Evolutionary conservation across 2,888 invertebrate genomes (phyloP).

Genomic region (Gisinianus flammeolus): DNA sequence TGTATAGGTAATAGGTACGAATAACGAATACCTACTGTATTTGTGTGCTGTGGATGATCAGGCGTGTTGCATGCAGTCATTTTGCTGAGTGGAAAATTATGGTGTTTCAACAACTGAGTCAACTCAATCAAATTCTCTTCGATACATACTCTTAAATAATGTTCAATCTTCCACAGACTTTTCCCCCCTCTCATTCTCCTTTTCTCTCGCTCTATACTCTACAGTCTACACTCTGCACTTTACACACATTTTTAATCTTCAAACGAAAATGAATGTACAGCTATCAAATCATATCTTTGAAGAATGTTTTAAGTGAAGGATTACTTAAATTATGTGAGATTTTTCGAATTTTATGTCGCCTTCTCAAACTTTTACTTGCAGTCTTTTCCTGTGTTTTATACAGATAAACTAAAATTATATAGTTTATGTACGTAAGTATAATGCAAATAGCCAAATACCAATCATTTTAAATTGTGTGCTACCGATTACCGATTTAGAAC

Average conservation of each 20-base stretch:
- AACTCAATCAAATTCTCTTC: constrained; percentile 37
- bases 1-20: not conserved
- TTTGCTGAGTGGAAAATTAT: constrained; percentile 38
- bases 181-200: not conserved
- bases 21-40: not conserved
- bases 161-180: not conserved
- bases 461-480: too few relatives aligned
- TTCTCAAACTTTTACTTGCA: not conserved
- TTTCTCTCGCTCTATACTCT: not conserved
- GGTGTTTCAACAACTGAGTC: constrained; percentile 25
- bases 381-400: not conserved
- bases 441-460: too few relatives aligned
- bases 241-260: not conserved
- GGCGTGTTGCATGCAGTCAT: not conserved
- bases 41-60: not conserved
- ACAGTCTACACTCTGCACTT: too few relatives aligned
- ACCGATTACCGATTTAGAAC: too few relatives aligned
- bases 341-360: constrained; percentile 1
- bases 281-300: not conserved
- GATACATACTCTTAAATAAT: not conserved
- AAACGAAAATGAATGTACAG: not conserved
- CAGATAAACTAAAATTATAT: too few relatives aligned
- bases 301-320: constrained; percentile 1
- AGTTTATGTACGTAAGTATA: too few relatives aligned
- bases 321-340: not conserved